Base-by-base conservation (phyloP, 2,797 vertebrate genomes). In the Crax fasciolata region DNA sequence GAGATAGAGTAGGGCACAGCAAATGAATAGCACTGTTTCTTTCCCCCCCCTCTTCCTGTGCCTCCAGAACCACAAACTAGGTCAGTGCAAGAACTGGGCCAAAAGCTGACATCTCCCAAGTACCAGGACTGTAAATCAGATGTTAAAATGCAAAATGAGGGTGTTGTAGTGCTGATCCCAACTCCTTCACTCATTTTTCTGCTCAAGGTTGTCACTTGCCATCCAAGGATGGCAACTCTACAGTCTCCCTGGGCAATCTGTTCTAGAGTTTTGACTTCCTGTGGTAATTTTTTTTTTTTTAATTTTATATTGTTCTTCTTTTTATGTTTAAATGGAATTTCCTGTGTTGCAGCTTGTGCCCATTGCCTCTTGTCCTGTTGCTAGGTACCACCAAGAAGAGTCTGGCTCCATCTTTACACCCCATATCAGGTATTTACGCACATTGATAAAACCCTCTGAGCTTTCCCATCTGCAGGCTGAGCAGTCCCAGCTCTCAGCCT, bases 281-380 rank as follows among this genome's bases (percentile, higher is more conserved):
- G 5, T 6, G 25, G 17, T 32, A 35, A 52, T 3, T 55, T 66
- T 78, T 67, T 8, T 3, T 27, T 71, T 76, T 12, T 3, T 0
- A 11, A 8, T 27, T 23, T 20, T 13, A 2, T 11, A 13, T 23
- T 44, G 49, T 14, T 44, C 5, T 38, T 9, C 20, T 54, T 48
- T 70, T 54, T 78, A 24, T 3, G 9, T 28, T 88, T 74, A 78
- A 84, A 74, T 46, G 19, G 38, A 38, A 73, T 90, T 86, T 88
- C 39, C 25, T 96, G 15, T 95, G 6, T 96, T 96, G 78, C 90
- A 94, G 86, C 87, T 90, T 87, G 28, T 58, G 35, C 19, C 66
- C 19, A 0, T 27, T 93, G 57, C 18, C 6, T 86, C 68, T 93
- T 72, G 8, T 72, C 38, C 62, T 76, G 49, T 73, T 89, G 70